Conservation (phyloP, 2,797 vertebrate genomes). For the Phoebastria nigripes region DNA sequence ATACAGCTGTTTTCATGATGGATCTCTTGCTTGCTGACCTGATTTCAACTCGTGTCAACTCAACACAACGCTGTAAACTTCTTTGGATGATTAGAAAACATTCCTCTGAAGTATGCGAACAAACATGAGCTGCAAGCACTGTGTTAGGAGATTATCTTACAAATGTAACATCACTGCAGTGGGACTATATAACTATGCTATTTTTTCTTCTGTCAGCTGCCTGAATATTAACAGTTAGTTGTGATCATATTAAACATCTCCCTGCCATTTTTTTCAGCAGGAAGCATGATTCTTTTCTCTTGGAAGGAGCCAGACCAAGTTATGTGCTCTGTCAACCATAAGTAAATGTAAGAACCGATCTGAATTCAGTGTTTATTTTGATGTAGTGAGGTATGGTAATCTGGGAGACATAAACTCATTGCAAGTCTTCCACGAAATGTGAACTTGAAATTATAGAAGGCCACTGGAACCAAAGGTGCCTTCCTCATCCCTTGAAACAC, state of each 20-base stretch:
- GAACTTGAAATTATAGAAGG: not conserved
- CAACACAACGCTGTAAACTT: not conserved
- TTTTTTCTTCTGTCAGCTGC: not conserved
- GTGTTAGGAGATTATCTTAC: not conserved
- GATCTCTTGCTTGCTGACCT: conserved; percentile 11
- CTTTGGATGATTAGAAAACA: not conserved
- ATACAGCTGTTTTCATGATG: not conserved
- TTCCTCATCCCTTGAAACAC: not conserved
- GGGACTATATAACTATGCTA: not conserved
- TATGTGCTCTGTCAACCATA: not conserved
- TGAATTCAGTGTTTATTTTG: not conserved
- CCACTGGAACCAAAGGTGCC: not conserved
- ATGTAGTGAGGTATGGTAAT: not conserved
- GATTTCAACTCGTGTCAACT: conserved; percentile 1
- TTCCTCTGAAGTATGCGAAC: conserved; percentile 8
- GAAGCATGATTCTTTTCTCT: not conserved
- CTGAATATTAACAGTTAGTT: not conserved
- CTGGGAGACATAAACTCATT: not conserved
- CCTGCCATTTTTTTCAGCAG: not conserved
- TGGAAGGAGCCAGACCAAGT: not conserved
- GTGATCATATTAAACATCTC: not conserved
- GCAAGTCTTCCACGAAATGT: not conserved
- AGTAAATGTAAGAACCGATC: not conserved
- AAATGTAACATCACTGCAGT: not conserved
- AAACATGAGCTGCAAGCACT: not conserved